phyloP scores from a whole-genome alignment of 37 sponge, comb jelly and placozoan species.

The Agelas oroides region DNA sequence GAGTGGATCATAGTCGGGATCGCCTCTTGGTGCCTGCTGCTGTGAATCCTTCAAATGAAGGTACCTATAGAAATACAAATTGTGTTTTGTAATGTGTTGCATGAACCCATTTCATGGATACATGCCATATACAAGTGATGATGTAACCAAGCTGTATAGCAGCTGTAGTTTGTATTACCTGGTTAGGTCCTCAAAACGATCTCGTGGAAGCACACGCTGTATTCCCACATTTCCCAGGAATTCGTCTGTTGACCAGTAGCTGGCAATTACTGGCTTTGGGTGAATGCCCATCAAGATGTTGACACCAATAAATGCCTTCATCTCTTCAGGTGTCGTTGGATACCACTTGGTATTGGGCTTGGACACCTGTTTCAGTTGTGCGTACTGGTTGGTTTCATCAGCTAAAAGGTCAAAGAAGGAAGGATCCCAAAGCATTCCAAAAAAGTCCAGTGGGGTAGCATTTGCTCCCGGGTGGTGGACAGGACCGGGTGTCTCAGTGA shows the following conservation, averaged over 20 bases:
- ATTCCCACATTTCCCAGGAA: background rate
- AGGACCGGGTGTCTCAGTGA: background rate
- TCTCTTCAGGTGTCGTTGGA: slow-evolving; percentile 3
- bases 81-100: too few relatives aligned
- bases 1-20: too few relatives aligned
- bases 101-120: too few relatives aligned
- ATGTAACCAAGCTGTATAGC: too few relatives aligned
- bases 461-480: background rate
- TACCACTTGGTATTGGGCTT: background rate
- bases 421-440: background rate
- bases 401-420: background rate
- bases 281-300: slow-evolving; percentile 24
- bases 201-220: too few relatives aligned
- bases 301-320: slow-evolving; percentile 9
- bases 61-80: too few relatives aligned
- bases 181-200: too few relatives aligned
- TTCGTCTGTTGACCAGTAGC: slow-evolving; percentile 12
- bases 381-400: slow-evolving; percentile 9
- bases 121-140: too few relatives aligned
- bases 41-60: too few relatives aligned
- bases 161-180: too few relatives aligned
- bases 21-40: too few relatives aligned
- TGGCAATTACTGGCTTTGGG: background rate
- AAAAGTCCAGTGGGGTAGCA: background rate
- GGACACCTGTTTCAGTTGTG: background rate